phyloP scores from a whole-genome alignment of 2,113 vertebrate genomes.

The Caloenas nicobarica region DNA sequence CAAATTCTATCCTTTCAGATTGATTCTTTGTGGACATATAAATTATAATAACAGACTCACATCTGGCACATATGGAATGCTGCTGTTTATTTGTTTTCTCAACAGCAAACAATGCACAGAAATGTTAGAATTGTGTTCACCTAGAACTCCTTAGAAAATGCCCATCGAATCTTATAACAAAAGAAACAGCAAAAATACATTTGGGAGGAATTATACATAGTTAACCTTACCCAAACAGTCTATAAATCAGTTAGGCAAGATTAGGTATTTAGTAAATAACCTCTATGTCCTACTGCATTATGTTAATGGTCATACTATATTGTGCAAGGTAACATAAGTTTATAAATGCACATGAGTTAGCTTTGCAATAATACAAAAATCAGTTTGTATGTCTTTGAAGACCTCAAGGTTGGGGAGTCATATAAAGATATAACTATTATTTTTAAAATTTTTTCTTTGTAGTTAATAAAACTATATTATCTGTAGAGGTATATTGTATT shows the following conservation, averaged over 20 bases:
- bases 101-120: not conserved
- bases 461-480: not conserved
- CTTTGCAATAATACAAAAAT: not conserved
- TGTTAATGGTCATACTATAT: not conserved
- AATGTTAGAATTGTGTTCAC: not conserved
- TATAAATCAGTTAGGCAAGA: not conserved
- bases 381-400: not conserved
- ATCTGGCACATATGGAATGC: not conserved
- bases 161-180: not conserved
- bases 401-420: not conserved
- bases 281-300: not conserved
- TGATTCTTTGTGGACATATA: not conserved
- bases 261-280: not conserved
- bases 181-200: not conserved
- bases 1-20: not conserved
- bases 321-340: not conserved
- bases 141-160: not conserved
- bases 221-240: not conserved
- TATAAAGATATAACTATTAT: not conserved
- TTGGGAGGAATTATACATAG: not conserved
- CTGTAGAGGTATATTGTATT: not conserved
- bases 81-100: not conserved
- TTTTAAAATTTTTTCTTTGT: fast-evolving
- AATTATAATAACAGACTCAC: not conserved
- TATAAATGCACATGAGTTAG: not conserved